Evolutionary conservation across 2,888 invertebrate genomes (phyloP).

Genomic region (Pammene fasciana): DNA sequence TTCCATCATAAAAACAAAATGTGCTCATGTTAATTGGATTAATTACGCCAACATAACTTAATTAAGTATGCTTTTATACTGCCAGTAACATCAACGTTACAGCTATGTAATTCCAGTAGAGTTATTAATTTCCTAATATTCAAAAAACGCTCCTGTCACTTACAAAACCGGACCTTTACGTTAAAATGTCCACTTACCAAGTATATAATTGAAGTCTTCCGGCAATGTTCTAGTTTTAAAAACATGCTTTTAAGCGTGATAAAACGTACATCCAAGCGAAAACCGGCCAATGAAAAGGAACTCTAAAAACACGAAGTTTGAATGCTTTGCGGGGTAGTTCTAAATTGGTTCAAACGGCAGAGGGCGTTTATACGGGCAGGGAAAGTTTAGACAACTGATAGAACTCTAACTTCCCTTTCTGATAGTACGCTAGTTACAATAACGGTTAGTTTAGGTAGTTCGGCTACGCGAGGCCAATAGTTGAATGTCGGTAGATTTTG

Average conservation of each 20-base stretch:
- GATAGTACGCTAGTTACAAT: constrained; percentile 30
- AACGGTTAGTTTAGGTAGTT: constrained; percentile 27
- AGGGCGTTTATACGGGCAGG: constrained; percentile 41
- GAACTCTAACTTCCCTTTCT: constrained; percentile 51
- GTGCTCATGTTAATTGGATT: constrained; percentile 18
- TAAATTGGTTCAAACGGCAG: constrained; percentile 32
- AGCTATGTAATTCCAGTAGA: constrained; percentile 1
- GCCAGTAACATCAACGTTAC: constrained; percentile 15
- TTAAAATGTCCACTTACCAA: constrained; percentile 7
- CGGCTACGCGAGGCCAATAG: background rate
- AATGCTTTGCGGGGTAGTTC: constrained; percentile 4
- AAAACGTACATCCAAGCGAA: constrained; percentile 18
- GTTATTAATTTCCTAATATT: constrained; percentile 16
- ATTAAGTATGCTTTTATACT: constrained; percentile 28
- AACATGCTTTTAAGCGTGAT: constrained; percentile 37
- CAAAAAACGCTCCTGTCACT: background rate
- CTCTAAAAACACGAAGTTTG: background rate
- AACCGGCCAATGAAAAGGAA: constrained; percentile 10
- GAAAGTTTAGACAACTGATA: constrained; percentile 55
- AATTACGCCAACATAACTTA: constrained; percentile 29
- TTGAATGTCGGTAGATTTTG: background rate
- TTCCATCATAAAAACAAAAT: constrained; percentile 5
- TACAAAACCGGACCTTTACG: constrained; percentile 6
- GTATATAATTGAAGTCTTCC: constrained; percentile 39
- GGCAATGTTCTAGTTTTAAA: constrained; percentile 38